Conservation (phyloP, 2,888 invertebrate genomes). For the Rhyacophila evoluta region DNA sequence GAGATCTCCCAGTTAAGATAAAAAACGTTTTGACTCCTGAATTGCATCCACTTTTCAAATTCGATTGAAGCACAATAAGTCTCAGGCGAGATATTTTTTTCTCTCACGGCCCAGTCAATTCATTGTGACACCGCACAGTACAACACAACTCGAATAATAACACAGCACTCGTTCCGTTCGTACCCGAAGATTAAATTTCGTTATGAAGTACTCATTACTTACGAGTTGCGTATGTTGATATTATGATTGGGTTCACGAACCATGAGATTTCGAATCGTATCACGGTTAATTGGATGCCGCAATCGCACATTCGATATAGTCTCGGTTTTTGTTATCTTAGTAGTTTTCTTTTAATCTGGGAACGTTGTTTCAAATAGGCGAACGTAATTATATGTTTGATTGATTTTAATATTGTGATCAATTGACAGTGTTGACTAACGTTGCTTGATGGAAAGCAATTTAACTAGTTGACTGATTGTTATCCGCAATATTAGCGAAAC, state of each 20-base stretch:
- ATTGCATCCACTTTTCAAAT: constrained; percentile 5
- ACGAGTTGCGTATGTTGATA: background rate
- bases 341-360: background rate
- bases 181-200: constrained; percentile 11
- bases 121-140: background rate
- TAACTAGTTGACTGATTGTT: too few relatives aligned
- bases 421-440: too few relatives aligned
- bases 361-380: background rate
- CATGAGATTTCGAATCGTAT: background rate
- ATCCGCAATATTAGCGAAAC: too few relatives aligned
- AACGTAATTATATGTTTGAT: too few relatives aligned
- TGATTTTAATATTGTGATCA: too few relatives aligned
- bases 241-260: background rate
- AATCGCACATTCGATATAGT: background rate
- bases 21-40: background rate
- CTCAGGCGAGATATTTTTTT: background rate
- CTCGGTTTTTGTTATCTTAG: background rate
- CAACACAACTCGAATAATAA: background rate
- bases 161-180: background rate
- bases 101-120: background rate
- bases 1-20: background rate
- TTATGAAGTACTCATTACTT: background rate
- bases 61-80: background rate
- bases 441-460: too few relatives aligned
- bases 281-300: background rate